These are phyloP conservation scores for Bambusicola thoracicus DNA, from an alignment of 2,113 vertebrate species.

Conservation along the genomic window DNA sequence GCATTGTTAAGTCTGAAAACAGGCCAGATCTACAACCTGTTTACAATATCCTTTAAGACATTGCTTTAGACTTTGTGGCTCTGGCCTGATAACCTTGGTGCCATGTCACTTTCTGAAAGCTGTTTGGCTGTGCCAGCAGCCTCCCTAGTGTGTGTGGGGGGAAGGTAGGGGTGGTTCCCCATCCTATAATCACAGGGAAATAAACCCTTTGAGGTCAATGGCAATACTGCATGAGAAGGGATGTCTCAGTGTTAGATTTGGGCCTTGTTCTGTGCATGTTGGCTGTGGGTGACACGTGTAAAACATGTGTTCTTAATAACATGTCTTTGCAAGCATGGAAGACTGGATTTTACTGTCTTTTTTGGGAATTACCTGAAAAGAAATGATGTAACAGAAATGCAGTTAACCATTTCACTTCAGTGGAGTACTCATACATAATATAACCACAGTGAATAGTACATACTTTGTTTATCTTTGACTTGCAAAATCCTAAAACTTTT, in stretches of 20 bases:
- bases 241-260: background rate
- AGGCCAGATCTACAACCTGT: slow-evolving; percentile 66
- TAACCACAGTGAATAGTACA: background rate
- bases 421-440: background rate
- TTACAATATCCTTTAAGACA: slow-evolving; percentile 64
- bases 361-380: background rate
- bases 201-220: background rate
- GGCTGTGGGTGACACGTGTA: background rate
- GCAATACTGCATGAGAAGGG: background rate
- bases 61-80: slow-evolving; percentile 73
- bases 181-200: background rate
- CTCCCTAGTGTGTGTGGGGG: background rate
- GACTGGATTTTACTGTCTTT: background rate
- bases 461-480: background rate
- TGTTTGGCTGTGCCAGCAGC: slow-evolving; percentile 38
- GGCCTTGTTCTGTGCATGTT: fast-evolving
- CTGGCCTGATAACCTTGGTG: slow-evolving; percentile 65
- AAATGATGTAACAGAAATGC: background rate
- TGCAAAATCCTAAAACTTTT: background rate
- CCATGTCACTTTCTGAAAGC: slow-evolving; percentile 52
- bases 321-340: background rate
- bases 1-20: slow-evolving; percentile 61
- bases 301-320: background rate
- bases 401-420: background rate
- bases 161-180: no score